Evolutionary conservation across 2,797 vertebrate genomes (phyloP), one percentile per base, ranked within the genome.

Genomic region (Phrynocephalus vlangalii): DNA sequence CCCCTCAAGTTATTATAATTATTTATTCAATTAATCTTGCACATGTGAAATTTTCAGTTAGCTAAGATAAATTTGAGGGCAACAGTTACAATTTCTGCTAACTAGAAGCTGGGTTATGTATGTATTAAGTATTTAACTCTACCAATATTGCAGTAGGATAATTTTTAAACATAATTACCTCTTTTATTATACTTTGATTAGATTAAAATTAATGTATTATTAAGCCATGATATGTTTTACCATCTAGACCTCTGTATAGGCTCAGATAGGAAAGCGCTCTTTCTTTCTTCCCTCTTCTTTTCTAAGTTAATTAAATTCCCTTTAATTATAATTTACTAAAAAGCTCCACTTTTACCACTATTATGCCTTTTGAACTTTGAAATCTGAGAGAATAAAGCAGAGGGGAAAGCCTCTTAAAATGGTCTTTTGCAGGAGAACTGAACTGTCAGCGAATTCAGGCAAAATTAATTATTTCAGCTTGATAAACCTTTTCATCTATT

Each of bases 401-500:
- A 79, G n/a, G 68, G 6, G 1, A 89, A 94, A 94, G 95, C 86
- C 94, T 95, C 95, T 96, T 94, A 96, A 97, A 97, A 95, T 90
- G 96, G 95, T 96, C 94, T 96, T 97, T 97, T 97, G 96, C 95
- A 20, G 97, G 96, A 97, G 98, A 99, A 98, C 97, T 98, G 98
- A 98, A 98, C 98, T 99, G 99, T 99, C 98, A 99, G 98, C 98
- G 96, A 98, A 98, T 98, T 97, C 95, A 97, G 96, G 97, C 96
- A 98, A 98, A 99, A 99, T 98, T 98, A 99, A 99, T 99, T 99
- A 99, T 99, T 99, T 99, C 98, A 99, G 98, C 98, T 98, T 98
- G 98, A 99, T 99, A 99, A 99, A 99, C 98, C 98, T 99, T 99
- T 99, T 99, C 98, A 98, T 99, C 98, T 98, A 98, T 98, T 97